Conservation (phyloP, 64 coral and sea anemone species). For the Montipora efflorescens region DNA sequence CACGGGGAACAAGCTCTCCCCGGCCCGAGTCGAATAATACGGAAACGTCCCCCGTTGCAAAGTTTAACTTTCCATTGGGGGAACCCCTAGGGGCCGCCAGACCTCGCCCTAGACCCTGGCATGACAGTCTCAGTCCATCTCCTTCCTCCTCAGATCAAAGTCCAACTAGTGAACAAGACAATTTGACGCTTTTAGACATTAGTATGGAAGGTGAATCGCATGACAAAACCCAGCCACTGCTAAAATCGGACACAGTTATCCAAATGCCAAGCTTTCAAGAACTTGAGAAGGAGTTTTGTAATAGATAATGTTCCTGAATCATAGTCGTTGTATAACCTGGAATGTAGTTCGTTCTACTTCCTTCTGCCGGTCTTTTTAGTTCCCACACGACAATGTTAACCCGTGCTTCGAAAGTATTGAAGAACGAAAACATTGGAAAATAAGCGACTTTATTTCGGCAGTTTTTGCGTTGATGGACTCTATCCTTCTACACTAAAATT, state of each 20-base stretch:
- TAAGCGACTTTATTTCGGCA: not conserved
- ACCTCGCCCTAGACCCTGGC: conserved; percentile 63
- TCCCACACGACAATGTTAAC: not conserved
- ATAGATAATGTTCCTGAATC: not conserved
- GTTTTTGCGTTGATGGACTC: too few species aligned
- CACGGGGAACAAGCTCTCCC: conserved; percentile 53
- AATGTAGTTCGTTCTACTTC: not conserved
- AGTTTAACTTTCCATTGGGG: conserved; percentile 25
- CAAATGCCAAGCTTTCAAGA: conserved; percentile 74
- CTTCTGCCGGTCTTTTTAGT: not conserved
- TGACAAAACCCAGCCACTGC: conserved; percentile 80
- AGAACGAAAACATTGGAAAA: not conserved
- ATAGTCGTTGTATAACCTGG: not conserved
- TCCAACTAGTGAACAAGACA: conserved; percentile 55
- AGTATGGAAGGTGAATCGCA: conserved; percentile 74
- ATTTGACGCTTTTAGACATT: conserved; percentile 80
- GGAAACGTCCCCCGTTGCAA: conserved; percentile 1
- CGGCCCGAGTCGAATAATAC: conserved; percentile 61
- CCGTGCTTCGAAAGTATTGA: not conserved
- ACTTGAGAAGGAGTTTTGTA: conserved; percentile 76
- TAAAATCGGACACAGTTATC: conserved; percentile 63
- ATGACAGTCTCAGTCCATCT: conserved; percentile 54
- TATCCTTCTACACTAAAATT: too few species aligned
- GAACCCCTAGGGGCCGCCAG: conserved; percentile 28
- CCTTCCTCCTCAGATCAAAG: conserved; percentile 68